These are phyloP conservation scores for Sphecodes monilicornis DNA, from an alignment of 2,888 invertebrate genomes.

Conservation along the genomic window DNA sequence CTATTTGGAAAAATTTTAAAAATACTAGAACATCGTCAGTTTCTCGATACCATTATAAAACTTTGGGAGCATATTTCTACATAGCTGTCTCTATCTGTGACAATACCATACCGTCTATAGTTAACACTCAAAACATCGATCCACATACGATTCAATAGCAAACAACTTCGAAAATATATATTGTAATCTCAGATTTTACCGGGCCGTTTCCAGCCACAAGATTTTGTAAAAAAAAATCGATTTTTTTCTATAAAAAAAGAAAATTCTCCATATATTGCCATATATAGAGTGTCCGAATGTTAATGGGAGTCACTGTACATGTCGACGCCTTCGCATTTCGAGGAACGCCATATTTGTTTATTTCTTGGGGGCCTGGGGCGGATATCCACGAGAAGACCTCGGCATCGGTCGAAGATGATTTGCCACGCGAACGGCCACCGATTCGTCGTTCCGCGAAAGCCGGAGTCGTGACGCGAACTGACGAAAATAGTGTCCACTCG, in stretches of 20 bases:
- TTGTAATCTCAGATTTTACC: neutral
- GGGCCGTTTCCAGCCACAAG: neutral
- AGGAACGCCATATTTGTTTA: conserved; percentile 26
- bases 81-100: neutral
- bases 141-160: too few relatives aligned
- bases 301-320: neutral
- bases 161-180: too few relatives aligned
- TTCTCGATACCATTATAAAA: neutral
- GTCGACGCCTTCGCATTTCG: neutral
- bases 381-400: conserved; percentile 26
- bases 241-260: neutral
- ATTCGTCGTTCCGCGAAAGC: conserved; percentile 48
- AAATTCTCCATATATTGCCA: neutral
- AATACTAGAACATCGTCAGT: neutral
- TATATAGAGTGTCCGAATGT: neutral
- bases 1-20: neutral
- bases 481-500: conserved; percentile 52
- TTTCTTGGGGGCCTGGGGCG: conserved; percentile 4
- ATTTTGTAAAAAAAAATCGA: neutral
- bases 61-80: neutral
- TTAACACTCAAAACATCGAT: neutral
- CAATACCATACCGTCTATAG: neutral
- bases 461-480: conserved; percentile 50
- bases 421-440: conserved; percentile 29
- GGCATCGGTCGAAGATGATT: conserved; percentile 12